Percentiles rank a stretch among this genome's conserved stretches.
phyloP scores from a whole-genome alignment of 2,113 vertebrate species.

The Ciconia maguari region DNA sequence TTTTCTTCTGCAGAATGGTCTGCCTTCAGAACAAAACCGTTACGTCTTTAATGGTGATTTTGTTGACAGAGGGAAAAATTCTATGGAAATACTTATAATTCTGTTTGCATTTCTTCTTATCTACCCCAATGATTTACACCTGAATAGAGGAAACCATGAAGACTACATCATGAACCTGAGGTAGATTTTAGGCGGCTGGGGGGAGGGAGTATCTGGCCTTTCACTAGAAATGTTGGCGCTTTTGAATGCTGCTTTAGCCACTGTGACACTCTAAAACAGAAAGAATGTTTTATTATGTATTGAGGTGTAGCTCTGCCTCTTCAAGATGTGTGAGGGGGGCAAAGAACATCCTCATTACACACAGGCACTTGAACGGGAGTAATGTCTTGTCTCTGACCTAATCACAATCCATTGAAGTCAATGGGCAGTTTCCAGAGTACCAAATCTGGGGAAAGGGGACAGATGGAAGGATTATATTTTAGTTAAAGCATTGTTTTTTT shows the following conservation, averaged over 20 bases:
- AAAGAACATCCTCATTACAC: neutral
- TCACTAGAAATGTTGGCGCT: neutral
- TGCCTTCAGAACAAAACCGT: conserved; percentile 86
- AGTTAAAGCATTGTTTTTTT: neutral
- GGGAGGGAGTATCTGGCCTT: neutral
- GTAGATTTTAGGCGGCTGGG: conserved; percentile 54
- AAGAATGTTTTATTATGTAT: neutral
- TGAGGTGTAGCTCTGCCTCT: neutral
- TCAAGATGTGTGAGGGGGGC: neutral
- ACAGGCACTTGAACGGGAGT: neutral
- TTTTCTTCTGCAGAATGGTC: conserved; percentile 84
- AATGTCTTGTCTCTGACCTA: neutral
- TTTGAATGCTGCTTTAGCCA: neutral
- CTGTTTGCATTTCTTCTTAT: conserved; percentile 90
- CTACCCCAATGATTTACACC: conserved; percentile 88
- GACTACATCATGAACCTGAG: conserved; percentile 96
- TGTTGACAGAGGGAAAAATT: conserved; percentile 94
- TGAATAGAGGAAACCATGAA: conserved; percentile 98
- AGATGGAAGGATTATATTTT: neutral
- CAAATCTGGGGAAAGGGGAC: neutral
- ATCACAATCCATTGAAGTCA: neutral
- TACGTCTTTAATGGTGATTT: conserved; percentile 98
- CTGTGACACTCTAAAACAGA: neutral
- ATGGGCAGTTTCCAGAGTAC: neutral
- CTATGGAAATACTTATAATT: conserved; percentile 88